A percentile compares a stretch with the other conserved stretches of the same genome.
phyloP scores from a whole-genome alignment of 2,888 invertebrate species.

The Microctonus aethiopoides region DNA sequence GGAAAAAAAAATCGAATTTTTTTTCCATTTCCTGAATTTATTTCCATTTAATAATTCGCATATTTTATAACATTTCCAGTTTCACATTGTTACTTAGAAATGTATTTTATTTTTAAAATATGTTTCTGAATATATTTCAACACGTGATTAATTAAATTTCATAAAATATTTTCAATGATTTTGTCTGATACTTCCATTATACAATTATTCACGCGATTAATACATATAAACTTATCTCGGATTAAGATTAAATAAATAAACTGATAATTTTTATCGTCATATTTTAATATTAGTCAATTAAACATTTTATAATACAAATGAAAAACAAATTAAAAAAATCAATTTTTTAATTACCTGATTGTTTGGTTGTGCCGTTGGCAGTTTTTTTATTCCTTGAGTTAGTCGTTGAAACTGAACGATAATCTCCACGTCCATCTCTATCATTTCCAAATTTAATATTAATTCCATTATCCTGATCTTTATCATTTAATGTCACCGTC shows the following conservation, averaged over 20 bases:
- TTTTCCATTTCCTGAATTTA: not conserved
- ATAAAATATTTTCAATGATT: no score
- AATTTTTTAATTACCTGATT: slow-evolving; percentile 13
- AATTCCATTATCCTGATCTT: slow-evolving; percentile 63
- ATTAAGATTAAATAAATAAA: not conserved
- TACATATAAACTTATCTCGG: not conserved
- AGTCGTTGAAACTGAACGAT: slow-evolving; percentile 20
- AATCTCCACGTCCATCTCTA: slow-evolving; percentile 43
- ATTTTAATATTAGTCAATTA: not conserved
- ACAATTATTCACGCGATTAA: not conserved
- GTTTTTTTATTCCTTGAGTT: slow-evolving; percentile 9
- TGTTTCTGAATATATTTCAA: not conserved
- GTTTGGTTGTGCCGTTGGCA: slow-evolving; percentile 25
- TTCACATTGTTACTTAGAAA: not conserved
- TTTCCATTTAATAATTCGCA: not conserved
- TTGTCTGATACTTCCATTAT: not conserved
- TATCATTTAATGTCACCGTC: slow-evolving; percentile 54
- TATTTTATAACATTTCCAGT: not conserved
- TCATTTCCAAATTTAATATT: slow-evolving; percentile 60
- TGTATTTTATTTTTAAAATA: not conserved
- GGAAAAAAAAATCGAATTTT: not conserved
- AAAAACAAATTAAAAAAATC: not conserved
- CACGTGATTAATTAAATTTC: no score
- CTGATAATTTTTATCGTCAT: not conserved
- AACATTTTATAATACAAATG: slow-evolving; percentile 4